Conservation (phyloP, 2,113 vertebrate species). For the Chlamydotis undulata region DNA sequence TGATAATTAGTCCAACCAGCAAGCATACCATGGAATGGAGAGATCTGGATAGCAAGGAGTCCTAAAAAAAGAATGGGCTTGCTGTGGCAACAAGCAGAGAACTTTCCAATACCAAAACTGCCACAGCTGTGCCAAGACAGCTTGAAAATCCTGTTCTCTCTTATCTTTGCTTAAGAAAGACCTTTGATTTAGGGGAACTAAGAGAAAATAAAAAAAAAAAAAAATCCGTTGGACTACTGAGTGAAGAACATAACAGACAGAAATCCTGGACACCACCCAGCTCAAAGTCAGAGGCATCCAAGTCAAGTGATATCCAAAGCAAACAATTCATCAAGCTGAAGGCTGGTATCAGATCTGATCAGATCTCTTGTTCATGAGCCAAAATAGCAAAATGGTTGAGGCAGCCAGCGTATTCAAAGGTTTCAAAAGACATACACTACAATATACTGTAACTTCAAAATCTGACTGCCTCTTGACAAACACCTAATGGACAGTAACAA, state of each 20-base stretch:
- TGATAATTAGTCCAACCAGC: not conserved
- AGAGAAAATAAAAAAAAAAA: not conserved
- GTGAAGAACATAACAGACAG: not conserved
- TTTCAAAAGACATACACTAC: not conserved
- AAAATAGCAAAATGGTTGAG: not conserved
- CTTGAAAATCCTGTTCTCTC: not conserved
- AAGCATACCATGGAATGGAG: not conserved
- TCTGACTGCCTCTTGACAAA: not conserved
- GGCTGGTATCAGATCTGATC: slow-evolving; percentile 1
- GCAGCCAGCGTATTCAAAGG: not conserved
- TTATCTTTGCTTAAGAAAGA: not conserved
- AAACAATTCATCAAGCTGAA: slow-evolving; percentile 16
- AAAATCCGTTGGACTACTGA: not conserved
- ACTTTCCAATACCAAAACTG: not conserved
- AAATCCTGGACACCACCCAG: not conserved
- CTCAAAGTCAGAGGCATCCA: not conserved
- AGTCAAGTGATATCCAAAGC: not conserved
- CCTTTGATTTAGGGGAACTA: not conserved
- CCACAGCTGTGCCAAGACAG: not conserved
- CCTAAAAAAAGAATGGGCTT: not conserved
- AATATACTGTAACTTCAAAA: not conserved
- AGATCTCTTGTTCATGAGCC: not conserved
- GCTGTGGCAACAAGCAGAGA: not conserved
- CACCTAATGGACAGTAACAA: not conserved
- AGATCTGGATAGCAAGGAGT: not conserved